phyloP scores from a whole-genome alignment of 1,140 invertebrate species.

The Venustaconcha ellipsiformis region DNA sequence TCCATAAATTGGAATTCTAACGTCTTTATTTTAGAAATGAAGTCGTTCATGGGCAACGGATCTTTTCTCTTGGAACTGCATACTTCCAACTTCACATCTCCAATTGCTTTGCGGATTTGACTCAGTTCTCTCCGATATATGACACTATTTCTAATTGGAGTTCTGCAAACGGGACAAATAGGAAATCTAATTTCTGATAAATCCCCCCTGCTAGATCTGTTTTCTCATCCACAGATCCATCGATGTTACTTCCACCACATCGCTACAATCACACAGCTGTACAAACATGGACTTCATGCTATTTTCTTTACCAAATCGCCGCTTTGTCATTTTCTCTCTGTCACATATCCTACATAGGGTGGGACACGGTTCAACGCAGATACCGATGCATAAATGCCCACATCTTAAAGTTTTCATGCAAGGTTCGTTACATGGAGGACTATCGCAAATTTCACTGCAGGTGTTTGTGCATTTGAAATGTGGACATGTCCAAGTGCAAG shows the following conservation, averaged over 20 bases:
- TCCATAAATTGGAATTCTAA: no score
- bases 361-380: conserved; percentile 75
- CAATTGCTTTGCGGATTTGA: no score
- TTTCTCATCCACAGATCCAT: conserved; percentile 68
- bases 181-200: conserved; percentile 70
- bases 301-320: no score
- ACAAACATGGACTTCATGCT: no score
- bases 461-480: conserved; percentile 72
- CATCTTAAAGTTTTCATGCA: conserved; percentile 64
- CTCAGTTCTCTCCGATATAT: conserved; percentile 66
- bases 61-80: no score
- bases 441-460: conserved; percentile 75
- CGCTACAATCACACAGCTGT: background rate
- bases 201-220: conserved; percentile 58
- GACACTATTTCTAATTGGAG: conserved; percentile 73
- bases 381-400: conserved; percentile 74
- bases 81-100: no score
- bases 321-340: conserved; percentile 65
- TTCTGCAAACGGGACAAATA: conserved; percentile 76
- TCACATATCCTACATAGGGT: conserved; percentile 28
- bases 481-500: conserved; percentile 64
- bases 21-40: no score
- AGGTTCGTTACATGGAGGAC: conserved; percentile 68
- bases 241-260: conserved; percentile 33
- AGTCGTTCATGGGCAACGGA: no score